A percentile compares a stretch with the other conserved stretches of the same genome.
phyloP scores from a whole-genome alignment of 2,113 vertebrate genomes.

The Bubo bubo region DNA sequence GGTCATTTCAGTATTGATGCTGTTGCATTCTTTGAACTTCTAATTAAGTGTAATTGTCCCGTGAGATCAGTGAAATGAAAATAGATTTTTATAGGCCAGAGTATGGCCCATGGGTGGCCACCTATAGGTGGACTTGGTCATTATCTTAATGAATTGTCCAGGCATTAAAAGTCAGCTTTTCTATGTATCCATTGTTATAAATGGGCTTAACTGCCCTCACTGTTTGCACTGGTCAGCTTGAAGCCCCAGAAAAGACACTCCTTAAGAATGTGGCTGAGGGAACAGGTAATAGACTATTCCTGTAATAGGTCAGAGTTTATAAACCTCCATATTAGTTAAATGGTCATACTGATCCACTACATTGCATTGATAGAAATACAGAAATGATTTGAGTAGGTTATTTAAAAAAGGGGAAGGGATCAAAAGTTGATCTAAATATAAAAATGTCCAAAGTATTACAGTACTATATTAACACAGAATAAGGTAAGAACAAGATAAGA shows the following conservation, averaged over 20 bases:
- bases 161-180: not conserved
- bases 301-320: not conserved
- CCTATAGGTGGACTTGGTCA: not conserved
- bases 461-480: not conserved
- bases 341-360: not conserved
- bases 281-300: not conserved
- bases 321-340: not conserved
- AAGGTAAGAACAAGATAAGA: not conserved
- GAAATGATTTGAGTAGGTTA: not conserved
- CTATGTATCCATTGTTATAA: not conserved
- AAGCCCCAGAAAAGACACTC: not conserved
- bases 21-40: not conserved
- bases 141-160: not conserved
- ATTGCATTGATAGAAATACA: not conserved
- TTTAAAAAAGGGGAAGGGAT: not conserved
- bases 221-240: not conserved
- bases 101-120: not conserved
- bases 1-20: not conserved
- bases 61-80: not conserved
- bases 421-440: not conserved
- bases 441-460: not conserved
- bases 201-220: not conserved
- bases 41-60: not conserved
- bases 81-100: not conserved
- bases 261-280: not conserved